Conservation (phyloP, 2,888 invertebrate species). For the Rosalia funebris region DNA sequence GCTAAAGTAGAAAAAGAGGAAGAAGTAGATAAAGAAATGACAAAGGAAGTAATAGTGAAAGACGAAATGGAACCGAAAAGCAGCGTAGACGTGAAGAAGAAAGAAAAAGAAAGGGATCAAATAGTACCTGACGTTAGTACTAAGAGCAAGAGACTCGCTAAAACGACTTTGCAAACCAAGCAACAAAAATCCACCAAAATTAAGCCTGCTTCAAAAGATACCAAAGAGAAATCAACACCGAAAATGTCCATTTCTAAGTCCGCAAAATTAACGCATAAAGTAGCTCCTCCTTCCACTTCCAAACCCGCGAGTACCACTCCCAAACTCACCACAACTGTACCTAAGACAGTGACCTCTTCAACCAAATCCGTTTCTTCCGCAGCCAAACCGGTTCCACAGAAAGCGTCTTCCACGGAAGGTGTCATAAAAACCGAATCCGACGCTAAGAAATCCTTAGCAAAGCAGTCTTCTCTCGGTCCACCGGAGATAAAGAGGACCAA, state of each 20-base stretch:
- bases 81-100: conserved; percentile 20
- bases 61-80: conserved; percentile 36
- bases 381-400: conserved; percentile 40
- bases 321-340: conserved; percentile 22
- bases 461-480: conserved; percentile 49
- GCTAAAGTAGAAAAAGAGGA: background rate
- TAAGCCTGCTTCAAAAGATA: conserved; percentile 41
- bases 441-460: conserved; percentile 62
- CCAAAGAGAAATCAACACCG: conserved; percentile 38
- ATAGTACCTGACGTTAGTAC: conserved; percentile 62
- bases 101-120: conserved; percentile 62
- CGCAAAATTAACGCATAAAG: conserved; percentile 52
- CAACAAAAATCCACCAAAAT: conserved; percentile 38
- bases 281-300: conserved; percentile 33
- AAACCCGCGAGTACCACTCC: conserved; percentile 30
- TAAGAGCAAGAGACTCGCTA: conserved; percentile 50
- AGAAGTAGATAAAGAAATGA: background rate
- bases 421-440: conserved; percentile 38
- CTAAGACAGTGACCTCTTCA: conserved; percentile 2
- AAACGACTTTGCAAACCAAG: conserved; percentile 46
- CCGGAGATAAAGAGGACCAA: conserved; percentile 68
- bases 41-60: conserved; percentile 27
- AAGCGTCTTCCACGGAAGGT: conserved; percentile 43
- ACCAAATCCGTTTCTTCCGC: conserved; percentile 16
- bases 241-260: conserved; percentile 38